Evolutionary conservation across 1,140 invertebrate genomes (phyloP).

Genomic region (Hyles vespertilio): DNA sequence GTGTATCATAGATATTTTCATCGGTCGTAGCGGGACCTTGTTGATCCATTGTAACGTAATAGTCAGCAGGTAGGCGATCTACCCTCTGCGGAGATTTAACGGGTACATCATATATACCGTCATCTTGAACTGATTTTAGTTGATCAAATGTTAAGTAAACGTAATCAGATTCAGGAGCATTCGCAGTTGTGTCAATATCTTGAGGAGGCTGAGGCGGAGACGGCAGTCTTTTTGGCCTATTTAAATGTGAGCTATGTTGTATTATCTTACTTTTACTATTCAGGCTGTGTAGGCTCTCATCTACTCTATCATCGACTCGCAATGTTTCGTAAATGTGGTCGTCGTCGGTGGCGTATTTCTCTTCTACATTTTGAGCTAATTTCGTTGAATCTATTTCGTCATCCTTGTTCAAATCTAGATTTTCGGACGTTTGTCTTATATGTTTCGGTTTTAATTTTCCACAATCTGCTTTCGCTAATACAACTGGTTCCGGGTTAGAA

Average conservation of each 20-base stretch:
- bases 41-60: slow-evolving; percentile 61
- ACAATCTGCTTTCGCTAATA: slow-evolving; percentile 54
- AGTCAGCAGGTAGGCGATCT: slow-evolving; percentile 29
- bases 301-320: slow-evolving; percentile 46
- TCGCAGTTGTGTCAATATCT: slow-evolving; percentile 23
- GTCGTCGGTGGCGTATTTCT: slow-evolving; percentile 27
- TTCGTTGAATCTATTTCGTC: slow-evolving; percentile 4
- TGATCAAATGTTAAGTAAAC: slow-evolving; percentile 72
- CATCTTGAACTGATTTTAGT: slow-evolving; percentile 46
- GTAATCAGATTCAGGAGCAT: slow-evolving; percentile 66
- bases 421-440: slow-evolving; percentile 70
- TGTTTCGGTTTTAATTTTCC: slow-evolving; percentile 60
- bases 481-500: slow-evolving; percentile 68
- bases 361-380: not conserved
- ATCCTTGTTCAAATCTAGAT: slow-evolving; percentile 8
- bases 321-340: slow-evolving; percentile 76
- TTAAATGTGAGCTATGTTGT: slow-evolving; percentile 40
- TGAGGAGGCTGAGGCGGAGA: slow-evolving; percentile 37
- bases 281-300: slow-evolving; percentile 41
- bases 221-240: slow-evolving; percentile 43
- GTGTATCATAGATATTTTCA: slow-evolving; percentile 59
- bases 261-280: slow-evolving; percentile 55
- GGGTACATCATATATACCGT: slow-evolving; percentile 70
- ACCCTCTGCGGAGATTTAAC: slow-evolving; percentile 60
- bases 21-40: slow-evolving; percentile 33